These are phyloP conservation scores for Crotalus helleri DNA, from an alignment of 2,113 vertebrate genomes.

Conservation along the genomic window DNA sequence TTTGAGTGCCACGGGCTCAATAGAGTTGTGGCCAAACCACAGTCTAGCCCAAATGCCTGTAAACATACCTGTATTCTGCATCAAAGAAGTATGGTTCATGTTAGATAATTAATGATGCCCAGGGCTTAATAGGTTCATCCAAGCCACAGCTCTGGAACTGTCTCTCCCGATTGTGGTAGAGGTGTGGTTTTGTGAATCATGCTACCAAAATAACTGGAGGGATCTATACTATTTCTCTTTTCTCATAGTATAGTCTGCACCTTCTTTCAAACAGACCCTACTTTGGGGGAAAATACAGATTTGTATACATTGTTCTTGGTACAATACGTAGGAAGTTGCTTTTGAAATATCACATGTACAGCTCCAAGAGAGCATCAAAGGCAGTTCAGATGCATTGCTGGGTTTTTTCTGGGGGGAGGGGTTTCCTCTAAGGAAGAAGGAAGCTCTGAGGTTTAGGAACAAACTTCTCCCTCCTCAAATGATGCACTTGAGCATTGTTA, in stretches of 20 bases:
- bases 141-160: neutral
- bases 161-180: neutral
- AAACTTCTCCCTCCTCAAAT: neutral
- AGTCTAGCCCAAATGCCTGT: neutral
- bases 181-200: slow-evolving; percentile 6
- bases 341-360: neutral
- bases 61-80: slow-evolving; percentile 5
- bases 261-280: neutral
- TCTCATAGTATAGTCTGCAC: neutral
- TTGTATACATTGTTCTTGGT: neutral
- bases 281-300: neutral
- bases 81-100: slow-evolving; percentile 13
- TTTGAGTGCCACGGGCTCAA: slow-evolving; percentile 15
- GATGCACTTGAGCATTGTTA: neutral
- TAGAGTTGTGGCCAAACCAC: slow-evolving; percentile 10
- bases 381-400: neutral
- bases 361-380: slow-evolving; percentile 25
- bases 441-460: neutral
- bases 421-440: neutral
- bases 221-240: neutral
- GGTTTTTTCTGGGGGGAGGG: neutral
- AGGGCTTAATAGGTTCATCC: slow-evolving; percentile 16
- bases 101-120: slow-evolving; percentile 31
- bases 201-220: neutral
- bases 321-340: slow-evolving; percentile 4